Base-by-base conservation (phyloP, 2,113 vertebrate species). In the Numida meleagris region DNA sequence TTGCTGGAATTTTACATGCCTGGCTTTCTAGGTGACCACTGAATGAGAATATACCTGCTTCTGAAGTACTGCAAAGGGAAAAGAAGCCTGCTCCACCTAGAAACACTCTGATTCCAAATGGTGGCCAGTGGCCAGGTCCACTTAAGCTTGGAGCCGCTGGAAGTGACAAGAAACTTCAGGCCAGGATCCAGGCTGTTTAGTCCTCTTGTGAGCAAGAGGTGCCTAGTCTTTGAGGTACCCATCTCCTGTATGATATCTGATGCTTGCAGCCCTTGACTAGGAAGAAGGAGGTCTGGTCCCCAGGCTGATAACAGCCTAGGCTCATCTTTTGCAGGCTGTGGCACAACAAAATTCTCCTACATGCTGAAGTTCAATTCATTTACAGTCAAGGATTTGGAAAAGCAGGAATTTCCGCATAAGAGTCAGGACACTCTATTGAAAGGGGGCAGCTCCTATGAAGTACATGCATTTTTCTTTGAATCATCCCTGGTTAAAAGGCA, bases 1-100 rank as follows among this genome's bases (percentile, higher is more conserved):
- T 72, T 88, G 13, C 20, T 72, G 16, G 46, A 17, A 59, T 76
- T 61, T 66, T 66, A 48, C 10, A 23, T 24, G 29, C 40, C 33
- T 74, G 36, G 45, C 29, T 59, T 84, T 48, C 34, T 27, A 70
- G 19, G 14, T 63, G 9, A 29, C 45, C 18, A 31, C 19, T 21
- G 46, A 31, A 31, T 27, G 13, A 76, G 34, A 66, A 53, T 34
- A 21, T 21, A 16, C 8, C 10, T 25, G 33, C 67, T 50, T 70
- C 10, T 75, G 19, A 48, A 81, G 65, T 57, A 23, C 46, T 50
- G 24, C 27, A 63, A 50, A 57, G 12, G 14, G 12, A 67, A 81
- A 62, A 6, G 0, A 6, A 40, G 36, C 1, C 12, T 58, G 10
- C 9, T 71, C 12, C 3, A 1, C 31, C 42, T 61, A 42, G 58